A percentile compares a stretch with the other conserved stretches of the same genome.
phyloP scores from a whole-genome alignment of 2,888 invertebrate genomes.

The Periphyllus acericola region DNA sequence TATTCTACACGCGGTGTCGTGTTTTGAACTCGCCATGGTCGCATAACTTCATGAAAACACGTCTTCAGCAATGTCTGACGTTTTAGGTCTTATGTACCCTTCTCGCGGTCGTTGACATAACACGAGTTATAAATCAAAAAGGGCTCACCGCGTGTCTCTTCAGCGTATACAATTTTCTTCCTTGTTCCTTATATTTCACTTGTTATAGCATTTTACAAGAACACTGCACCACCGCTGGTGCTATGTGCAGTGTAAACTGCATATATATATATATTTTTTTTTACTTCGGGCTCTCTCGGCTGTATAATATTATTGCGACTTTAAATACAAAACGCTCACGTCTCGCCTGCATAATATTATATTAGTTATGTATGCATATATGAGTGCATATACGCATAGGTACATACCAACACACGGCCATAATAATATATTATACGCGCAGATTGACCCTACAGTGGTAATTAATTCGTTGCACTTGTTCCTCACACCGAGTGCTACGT shows the following conservation, averaged over 20 bases:
- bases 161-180: background rate
- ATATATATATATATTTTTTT: background rate
- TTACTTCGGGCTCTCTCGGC: background rate
- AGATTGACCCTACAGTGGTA: background rate
- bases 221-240: background rate
- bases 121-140: background rate
- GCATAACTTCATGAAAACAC: constrained; percentile 1
- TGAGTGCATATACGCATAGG: background rate
- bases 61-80: background rate
- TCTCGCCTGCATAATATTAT: background rate
- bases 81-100: background rate
- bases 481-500: background rate
- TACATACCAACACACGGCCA: background rate
- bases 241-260: background rate
- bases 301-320: background rate
- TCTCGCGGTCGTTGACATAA: background rate
- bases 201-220: background rate
- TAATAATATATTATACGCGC: background rate
- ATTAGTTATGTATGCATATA: background rate
- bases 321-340: background rate
- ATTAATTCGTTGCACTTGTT: background rate
- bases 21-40: background rate
- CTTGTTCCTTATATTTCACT: background rate
- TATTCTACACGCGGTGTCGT: background rate
- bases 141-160: background rate